Evolutionary conservation across 2,888 invertebrate genomes (phyloP), one percentile per base, ranked within the genome.

Genomic region (Baronia brevicornis): DNA sequence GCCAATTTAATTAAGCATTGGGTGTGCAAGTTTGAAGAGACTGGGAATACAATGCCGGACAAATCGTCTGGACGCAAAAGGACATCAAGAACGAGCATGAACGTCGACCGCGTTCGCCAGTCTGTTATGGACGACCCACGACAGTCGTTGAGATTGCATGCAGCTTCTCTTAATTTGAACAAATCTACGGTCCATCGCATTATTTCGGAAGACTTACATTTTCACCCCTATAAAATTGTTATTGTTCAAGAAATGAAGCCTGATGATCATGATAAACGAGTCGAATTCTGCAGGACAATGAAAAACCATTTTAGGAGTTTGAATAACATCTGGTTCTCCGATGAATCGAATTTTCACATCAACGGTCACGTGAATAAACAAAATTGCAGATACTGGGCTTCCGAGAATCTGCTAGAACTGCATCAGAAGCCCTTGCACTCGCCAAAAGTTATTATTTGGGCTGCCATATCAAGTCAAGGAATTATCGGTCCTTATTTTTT

Each of bases 161-260:
- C 42, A 36, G 36, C 35, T 40, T 39, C 40, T 44, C 26, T 36
- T 27, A 39, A 34, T 40, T n/a, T 19, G 4, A 4, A n/a, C 2
- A n/a, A 3, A 21, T 21, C 10, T 21, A 21, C 37, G 41, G 38
- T 48, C 41, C 43, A 46, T 42, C 39, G 41, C 36, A 47, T 45
- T 44, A 39, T 47, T 41, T 33, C 23, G 15, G 44, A 47, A 46
- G 36, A 40, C 17, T 41, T 43, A 36, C 33, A 44, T 31, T 41
- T 39, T 29, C 38, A 42, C 35, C 31, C 36, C 10, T 44, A 41
- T 38, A 49, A 46, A 44, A 48, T 44, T 40, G 40, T 42, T 18
- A 39, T 50, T 42, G 46, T 46, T 39, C 46, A 50, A 45, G 45
- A 45, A 38, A 45, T 50, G 27, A 45, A 51, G 44, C 46, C 49